Evolutionary conservation across 2,797 vertebrate species (phyloP).

Genomic region (Sphenopsis melanotis): DNA sequence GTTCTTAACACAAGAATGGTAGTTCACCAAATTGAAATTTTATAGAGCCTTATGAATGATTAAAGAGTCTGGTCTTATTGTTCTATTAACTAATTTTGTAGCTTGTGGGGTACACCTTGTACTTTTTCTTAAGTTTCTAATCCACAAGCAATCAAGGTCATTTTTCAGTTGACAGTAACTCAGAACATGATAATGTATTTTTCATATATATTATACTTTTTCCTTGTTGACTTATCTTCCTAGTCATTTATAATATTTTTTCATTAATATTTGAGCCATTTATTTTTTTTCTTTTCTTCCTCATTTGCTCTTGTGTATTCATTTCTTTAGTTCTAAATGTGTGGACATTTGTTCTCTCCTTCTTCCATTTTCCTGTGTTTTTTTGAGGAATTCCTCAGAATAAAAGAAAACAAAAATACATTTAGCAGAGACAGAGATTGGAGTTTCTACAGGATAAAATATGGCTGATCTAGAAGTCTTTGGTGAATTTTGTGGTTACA

Average conservation of each 20-base stretch:
- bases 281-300: neutral
- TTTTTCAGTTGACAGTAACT: neutral
- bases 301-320: neutral
- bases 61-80: neutral
- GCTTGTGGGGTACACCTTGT: neutral
- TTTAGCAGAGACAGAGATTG: neutral
- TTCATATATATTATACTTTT: neutral
- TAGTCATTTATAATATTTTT: neutral
- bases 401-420: too few species aligned
- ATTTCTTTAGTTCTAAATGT: neutral
- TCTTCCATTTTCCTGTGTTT: neutral
- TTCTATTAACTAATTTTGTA: neutral
- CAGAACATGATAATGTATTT: neutral
- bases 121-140: neutral
- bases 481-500: neutral
- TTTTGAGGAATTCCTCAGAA: neutral
- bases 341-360: neutral
- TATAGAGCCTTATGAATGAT: neutral
- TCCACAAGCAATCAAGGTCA: neutral
- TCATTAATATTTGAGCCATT: neutral
- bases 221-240: neutral
- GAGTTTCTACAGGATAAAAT: neutral
- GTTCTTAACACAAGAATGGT: neutral
- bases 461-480: fast-evolving
- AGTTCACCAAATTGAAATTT: neutral